A percentile compares a stretch with the other conserved stretches of the same genome.
phyloP scores from a whole-genome alignment of 2,888 invertebrate species.

The Yponomeuta evonymella region DNA sequence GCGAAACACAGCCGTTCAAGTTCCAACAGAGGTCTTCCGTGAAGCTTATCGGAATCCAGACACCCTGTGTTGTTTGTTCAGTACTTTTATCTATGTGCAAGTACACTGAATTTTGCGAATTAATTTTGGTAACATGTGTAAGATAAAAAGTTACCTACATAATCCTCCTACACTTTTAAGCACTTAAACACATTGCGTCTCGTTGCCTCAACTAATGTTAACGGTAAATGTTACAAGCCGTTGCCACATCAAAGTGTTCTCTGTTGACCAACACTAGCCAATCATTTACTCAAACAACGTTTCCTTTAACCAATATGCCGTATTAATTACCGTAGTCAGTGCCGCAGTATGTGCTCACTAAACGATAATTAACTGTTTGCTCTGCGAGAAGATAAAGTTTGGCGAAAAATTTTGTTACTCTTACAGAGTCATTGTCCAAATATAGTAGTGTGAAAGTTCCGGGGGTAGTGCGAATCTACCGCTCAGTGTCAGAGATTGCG shows the following conservation, averaged over 20 bases:
- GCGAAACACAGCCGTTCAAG: conserved; percentile 17
- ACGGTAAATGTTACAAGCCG: not conserved
- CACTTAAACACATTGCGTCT: not conserved
- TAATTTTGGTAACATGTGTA: not conserved
- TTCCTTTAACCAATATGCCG: not conserved
- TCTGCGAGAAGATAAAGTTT: not conserved
- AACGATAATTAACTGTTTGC: not conserved
- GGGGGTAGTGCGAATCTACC: not conserved
- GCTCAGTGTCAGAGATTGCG: conserved; percentile 40
- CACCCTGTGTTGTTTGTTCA: not conserved
- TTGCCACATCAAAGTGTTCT: conserved; percentile 4
- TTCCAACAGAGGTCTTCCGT: not conserved
- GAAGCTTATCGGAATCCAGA: not conserved
- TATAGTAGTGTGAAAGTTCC: not conserved
- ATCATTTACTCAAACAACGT: not conserved
- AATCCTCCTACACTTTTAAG: not conserved
- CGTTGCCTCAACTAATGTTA: not conserved
- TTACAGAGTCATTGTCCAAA: not conserved
- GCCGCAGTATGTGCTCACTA: not conserved
- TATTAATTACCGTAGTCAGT: not conserved
- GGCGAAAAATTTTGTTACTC: not conserved
- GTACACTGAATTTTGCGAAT: not conserved
- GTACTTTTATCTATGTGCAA: not conserved
- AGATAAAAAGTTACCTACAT: not conserved
- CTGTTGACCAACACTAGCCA: not conserved